Base-by-base conservation (phyloP, 2,113 vertebrate species). In the Gasterosteus nipponicus region DNA sequence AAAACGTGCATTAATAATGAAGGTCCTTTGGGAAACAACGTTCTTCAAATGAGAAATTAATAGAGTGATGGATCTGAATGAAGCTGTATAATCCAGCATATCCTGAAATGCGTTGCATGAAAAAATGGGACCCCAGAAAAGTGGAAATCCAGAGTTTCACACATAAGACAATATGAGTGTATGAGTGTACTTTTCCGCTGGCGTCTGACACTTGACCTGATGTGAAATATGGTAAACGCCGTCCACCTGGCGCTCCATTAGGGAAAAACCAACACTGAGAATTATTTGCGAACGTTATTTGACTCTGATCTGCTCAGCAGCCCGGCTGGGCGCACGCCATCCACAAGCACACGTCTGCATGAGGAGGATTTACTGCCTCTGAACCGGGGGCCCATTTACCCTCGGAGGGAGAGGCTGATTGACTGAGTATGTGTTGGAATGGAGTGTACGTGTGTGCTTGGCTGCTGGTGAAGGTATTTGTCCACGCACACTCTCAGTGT, bases 361-460 rank as follows among this genome's bases (percentile, higher is more conserved):
- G 72, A 78, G 83, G 74, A 89, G 87, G 92, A 92, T 92, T 89
- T 86, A 93, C 77, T 77, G 80, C 90, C 83, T 83, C 80, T 66
- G 81, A 86, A 87, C 78, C 76, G 22, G 75, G 77, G 79, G 78
- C 74, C 79, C 5, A 4, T 83, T 85, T 57, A 80, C 78, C 80
- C 74, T 77, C 77, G 62, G 80, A 88, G 82, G 85, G 88, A 87
- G 82, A 77, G 63, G 69, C 76, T 80, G 89, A 90, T 78, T 86
- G 89, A 90, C 76, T 73, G 86, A 91, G 78, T 89, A 87, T 31
- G 86, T 92, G 90, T 78, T 80, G 72, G 77, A 71, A 77, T 58
- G 41, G 70, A 73, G 69, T 51, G 80, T 74, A 7, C 6, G 72
- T 73, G 60, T 53, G 26, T 51, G 44, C 58, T 68, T 9, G 33